A percentile compares a stretch with the other conserved stretches of the same genome.
Conservation (phyloP, 2,113 vertebrate species). For the Turdus rufiventris region DNA sequence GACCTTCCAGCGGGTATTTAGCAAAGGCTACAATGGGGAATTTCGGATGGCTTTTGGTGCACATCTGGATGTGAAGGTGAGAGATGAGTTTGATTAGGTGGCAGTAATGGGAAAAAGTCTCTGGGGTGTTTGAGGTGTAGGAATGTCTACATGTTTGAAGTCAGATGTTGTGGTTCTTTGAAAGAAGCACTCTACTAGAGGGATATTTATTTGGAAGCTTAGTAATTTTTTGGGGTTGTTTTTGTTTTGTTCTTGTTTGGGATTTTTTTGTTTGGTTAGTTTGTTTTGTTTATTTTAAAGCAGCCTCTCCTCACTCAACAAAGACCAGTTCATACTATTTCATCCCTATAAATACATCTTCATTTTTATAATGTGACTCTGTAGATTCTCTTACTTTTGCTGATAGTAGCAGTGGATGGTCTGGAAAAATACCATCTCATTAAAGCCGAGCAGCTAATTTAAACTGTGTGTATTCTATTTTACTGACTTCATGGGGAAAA, state of each 20-base stretch:
- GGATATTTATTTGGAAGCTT: background rate
- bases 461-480: background rate
- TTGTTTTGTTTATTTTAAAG: background rate
- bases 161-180: background rate
- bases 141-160: background rate
- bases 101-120: background rate
- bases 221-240: background rate
- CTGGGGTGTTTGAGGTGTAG: background rate
- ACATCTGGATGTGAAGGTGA: constrained; percentile 92
- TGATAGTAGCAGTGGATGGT: background rate
- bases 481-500: background rate
- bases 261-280: background rate
- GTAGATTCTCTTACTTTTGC: background rate
- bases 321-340: background rate
- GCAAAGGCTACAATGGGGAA: constrained; percentile 87
- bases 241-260: background rate
- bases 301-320: background rate
- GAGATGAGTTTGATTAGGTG: background rate
- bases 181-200: background rate
- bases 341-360: background rate
- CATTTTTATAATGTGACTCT: background rate
- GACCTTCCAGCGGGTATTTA: constrained; percentile 97
- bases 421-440: background rate
- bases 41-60: constrained; percentile 96
- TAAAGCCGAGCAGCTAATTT: background rate